phyloP scores from a whole-genome alignment of 2,888 invertebrate species.

The Acrobasis consociella region DNA sequence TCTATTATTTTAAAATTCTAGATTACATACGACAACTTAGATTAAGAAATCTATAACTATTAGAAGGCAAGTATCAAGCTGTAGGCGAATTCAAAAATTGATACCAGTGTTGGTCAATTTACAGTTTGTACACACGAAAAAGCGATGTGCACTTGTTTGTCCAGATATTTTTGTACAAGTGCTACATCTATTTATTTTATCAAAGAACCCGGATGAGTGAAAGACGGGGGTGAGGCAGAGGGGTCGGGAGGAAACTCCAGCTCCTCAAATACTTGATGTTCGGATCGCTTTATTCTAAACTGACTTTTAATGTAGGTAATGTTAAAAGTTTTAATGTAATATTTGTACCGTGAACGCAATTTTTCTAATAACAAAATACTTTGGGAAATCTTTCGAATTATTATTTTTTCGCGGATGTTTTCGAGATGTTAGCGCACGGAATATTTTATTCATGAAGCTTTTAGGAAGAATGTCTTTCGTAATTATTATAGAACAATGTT shows the following conservation, averaged over 20 bases:
- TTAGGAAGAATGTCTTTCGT: slow-evolving; percentile 12
- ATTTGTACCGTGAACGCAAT: slow-evolving; percentile 44
- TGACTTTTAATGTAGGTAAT: slow-evolving; percentile 70
- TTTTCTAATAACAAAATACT: slow-evolving; percentile 32
- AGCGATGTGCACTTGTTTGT: too few relatives aligned
- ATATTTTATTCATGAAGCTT: slow-evolving; percentile 25
- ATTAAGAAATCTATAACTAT: too few relatives aligned
- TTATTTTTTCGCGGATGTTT: slow-evolving; percentile 16
- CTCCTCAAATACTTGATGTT: slow-evolving; percentile 53
- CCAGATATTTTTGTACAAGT: too few relatives aligned
- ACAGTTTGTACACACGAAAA: too few relatives aligned
- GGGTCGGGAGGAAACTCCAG: slow-evolving; percentile 13
- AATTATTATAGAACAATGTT: slow-evolving; percentile 9
- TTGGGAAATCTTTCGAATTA: slow-evolving; percentile 21
- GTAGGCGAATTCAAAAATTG: too few relatives aligned
- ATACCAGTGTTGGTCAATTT: too few relatives aligned
- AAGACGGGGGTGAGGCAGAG: slow-evolving; percentile 27
- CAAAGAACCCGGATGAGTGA: slow-evolving; percentile 28
- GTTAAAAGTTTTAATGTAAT: slow-evolving; percentile 57
- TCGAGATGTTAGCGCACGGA: slow-evolving; percentile 2
- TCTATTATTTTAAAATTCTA: too few relatives aligned
- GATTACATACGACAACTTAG: too few relatives aligned
- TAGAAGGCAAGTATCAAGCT: too few relatives aligned
- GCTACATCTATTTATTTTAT: too few relatives aligned
- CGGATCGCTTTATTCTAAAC: slow-evolving; percentile 65